These are phyloP conservation scores for Passerina amoena DNA, from an alignment of 2,113 vertebrate species.

Conservation along the genomic window DNA sequence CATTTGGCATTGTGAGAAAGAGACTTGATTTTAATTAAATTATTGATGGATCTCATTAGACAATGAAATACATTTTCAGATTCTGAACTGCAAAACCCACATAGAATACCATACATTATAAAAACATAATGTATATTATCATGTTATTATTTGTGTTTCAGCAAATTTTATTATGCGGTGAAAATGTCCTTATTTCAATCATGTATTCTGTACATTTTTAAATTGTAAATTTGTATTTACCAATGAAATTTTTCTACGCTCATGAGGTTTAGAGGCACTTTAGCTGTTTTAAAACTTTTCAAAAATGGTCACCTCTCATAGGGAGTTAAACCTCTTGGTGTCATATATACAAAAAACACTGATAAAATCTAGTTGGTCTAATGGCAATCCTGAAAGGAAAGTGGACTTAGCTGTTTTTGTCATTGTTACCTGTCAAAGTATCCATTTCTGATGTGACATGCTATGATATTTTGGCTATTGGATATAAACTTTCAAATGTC, in stretches of 20 bases:
- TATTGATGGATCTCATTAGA: background rate
- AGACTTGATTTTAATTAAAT: background rate
- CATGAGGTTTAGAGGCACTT: background rate
- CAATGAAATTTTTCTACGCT: background rate
- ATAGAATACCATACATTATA: background rate
- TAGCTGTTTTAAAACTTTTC: background rate
- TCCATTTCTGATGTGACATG: background rate
- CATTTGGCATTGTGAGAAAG: background rate
- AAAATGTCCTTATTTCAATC: background rate
- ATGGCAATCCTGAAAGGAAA: background rate
- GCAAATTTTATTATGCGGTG: background rate
- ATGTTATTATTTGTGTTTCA: background rate
- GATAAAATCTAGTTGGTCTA: background rate
- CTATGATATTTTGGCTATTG: background rate
- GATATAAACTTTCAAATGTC: background rate
- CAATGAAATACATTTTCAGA: background rate
- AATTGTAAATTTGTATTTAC: background rate
- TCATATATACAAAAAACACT: background rate
- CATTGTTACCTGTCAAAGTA: background rate
- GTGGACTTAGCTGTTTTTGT: background rate
- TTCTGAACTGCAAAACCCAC: background rate
- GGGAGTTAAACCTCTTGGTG: background rate
- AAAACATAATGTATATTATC: background rate
- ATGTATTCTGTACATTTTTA: accelerated
- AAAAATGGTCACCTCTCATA: background rate